phyloP scores from a whole-genome alignment of 2,797 vertebrate genomes.

The Phalloptychus januarius region DNA sequence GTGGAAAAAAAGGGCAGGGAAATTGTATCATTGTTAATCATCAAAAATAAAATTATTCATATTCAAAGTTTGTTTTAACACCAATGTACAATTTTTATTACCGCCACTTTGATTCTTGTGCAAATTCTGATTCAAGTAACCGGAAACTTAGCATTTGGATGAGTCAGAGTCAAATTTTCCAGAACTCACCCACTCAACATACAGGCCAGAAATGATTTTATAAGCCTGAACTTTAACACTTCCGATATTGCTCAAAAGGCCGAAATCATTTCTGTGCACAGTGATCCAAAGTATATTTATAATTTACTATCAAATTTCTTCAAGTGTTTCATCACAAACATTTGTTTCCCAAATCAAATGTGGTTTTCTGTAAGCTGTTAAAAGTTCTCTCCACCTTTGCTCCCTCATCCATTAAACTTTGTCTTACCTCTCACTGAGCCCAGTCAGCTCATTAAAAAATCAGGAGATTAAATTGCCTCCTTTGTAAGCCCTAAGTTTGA shows the following conservation, averaged over 20 bases:
- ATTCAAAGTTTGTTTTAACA: background rate
- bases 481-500: conserved; percentile 78
- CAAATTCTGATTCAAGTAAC: conserved; percentile 62
- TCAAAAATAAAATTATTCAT: background rate
- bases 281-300: background rate
- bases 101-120: conserved; percentile 70
- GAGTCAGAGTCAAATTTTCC: conserved; percentile 52
- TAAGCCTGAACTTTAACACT: conserved; percentile 56
- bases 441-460: conserved; percentile 75
- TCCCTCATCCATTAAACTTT: conserved; percentile 50
- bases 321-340: conserved; percentile 9
- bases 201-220: conserved; percentile 66
- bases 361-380: conserved; percentile 41
- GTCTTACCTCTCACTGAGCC: conserved; percentile 58
- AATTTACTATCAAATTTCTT: conserved; percentile 1
- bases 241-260: conserved; percentile 47
- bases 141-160: conserved; percentile 61
- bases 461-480: conserved; percentile 81
- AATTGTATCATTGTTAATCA: background rate
- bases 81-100: conserved; percentile 60
- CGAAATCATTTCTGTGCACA: background rate
- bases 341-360: conserved; percentile 21
- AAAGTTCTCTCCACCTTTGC: conserved; percentile 39
- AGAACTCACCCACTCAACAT: conserved; percentile 45
- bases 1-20: background rate